Evolutionary conservation across 92 coral and sea anemone species (phyloP).

Genomic region (Micromussa lordhowensis): DNA sequence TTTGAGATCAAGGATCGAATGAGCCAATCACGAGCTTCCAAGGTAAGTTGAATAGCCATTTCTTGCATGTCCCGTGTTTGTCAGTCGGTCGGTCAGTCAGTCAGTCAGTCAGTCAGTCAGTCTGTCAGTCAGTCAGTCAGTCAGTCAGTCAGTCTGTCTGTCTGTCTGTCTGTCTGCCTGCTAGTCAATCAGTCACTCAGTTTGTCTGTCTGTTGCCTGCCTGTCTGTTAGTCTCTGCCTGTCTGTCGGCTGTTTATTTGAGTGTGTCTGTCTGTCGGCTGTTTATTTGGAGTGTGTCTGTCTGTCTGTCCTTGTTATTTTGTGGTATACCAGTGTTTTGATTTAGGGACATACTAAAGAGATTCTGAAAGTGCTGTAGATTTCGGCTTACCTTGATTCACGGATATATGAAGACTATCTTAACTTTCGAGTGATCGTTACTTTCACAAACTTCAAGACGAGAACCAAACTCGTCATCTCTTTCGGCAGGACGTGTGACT

Average conservation of each 20-base stretch:
- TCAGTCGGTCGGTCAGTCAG: not conserved
- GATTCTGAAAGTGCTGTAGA: not conserved
- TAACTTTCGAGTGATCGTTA: not conserved
- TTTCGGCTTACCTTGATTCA: not conserved
- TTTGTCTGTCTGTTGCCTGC: not conserved
- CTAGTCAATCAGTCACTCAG: not conserved
- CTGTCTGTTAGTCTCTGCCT: not conserved
- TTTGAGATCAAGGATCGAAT: slow-evolving; percentile 98
- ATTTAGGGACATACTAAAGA: not conserved
- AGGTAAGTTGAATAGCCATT: slow-evolving; percentile 63
- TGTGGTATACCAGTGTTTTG: no score
- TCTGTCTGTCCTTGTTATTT: no score
- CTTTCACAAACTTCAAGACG: not conserved
- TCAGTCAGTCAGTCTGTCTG: not conserved
- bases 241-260: not conserved
- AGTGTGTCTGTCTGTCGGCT: not conserved
- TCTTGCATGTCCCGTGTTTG: not conserved
- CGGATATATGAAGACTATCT: not conserved
- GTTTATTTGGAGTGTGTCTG: no score
- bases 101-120: not conserved
- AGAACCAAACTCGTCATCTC: not conserved
- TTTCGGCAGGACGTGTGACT: not conserved
- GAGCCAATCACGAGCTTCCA: slow-evolving; percentile 98
- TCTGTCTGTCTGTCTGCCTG: not conserved
- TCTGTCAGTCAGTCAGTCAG: not conserved